A percentile compares a stretch with the other conserved stretches of the same genome.
These are phyloP conservation scores for Drosophila melanica DNA, from an alignment of 1,140 invertebrate genomes.

Conservation along the genomic window DNA sequence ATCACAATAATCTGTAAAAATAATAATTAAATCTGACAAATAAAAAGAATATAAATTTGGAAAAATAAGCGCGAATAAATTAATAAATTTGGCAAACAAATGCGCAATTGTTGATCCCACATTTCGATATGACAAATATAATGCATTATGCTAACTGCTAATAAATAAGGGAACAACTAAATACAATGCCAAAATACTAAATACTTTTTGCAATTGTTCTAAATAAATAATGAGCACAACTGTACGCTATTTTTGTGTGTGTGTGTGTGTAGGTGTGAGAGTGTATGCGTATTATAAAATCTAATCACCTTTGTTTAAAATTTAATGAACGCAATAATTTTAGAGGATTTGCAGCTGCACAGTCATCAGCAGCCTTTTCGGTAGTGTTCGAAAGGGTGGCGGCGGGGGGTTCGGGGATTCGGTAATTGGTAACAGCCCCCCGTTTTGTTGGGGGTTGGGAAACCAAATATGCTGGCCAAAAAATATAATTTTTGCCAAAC, in stretches of 20 bases:
- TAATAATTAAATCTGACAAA: constrained; percentile 70
- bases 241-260: constrained; percentile 45
- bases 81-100: constrained; percentile 45
- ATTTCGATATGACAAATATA: constrained; percentile 51
- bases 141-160: constrained; percentile 50
- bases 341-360: constrained; percentile 61
- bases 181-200: constrained; percentile 55
- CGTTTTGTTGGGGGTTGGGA: constrained; percentile 1
- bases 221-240: constrained; percentile 76
- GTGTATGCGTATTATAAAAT: constrained; percentile 70
- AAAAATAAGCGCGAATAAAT: constrained; percentile 45
- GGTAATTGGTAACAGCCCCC: constrained; percentile 66
- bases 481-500: constrained; percentile 51
- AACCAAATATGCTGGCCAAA: constrained; percentile 35
- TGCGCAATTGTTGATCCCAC: constrained; percentile 61
- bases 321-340: constrained; percentile 82
- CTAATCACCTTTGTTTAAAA: constrained; percentile 83
- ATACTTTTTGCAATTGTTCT: constrained; percentile 68
- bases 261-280: constrained; percentile 4
- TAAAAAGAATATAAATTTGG: constrained; percentile 40
- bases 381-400: neutral
- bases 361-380: constrained; percentile 7
- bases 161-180: constrained; percentile 66
- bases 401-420: neutral
- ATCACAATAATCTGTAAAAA: constrained; percentile 6